These are phyloP conservation scores for Petrolisthes manimaculis DNA, from an alignment of 2,888 invertebrate genomes.

Conservation along the genomic window DNA sequence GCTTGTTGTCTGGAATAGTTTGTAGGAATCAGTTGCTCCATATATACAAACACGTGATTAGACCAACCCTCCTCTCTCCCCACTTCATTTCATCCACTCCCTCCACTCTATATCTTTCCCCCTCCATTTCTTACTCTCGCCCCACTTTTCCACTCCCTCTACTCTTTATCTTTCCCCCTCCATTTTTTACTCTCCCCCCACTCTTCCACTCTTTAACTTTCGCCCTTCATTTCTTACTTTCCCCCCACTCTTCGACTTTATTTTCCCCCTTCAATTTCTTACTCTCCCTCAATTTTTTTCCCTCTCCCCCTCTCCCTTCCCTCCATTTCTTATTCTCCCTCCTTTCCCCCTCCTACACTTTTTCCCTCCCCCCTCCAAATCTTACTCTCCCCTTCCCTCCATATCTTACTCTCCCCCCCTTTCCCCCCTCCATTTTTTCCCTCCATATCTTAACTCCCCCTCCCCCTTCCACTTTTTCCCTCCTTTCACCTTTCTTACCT, in stretches of 20 bases:
- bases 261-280: background rate
- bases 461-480: background rate
- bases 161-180: background rate
- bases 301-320: background rate
- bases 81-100: background rate
- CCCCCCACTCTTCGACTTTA: background rate
- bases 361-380: background rate
- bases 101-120: background rate
- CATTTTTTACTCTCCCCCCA: background rate
- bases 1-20: too few species aligned
- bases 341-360: background rate
- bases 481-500: background rate
- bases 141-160: background rate
- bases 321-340: background rate
- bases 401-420: background rate
- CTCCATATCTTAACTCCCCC: background rate
- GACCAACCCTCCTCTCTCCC: background rate
- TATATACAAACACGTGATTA: too few species aligned
- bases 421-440: background rate
- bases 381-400: background rate
- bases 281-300: background rate
- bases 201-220: background rate
- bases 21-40: too few species aligned
- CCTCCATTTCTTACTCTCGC: background rate
- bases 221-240: background rate